Base-by-base conservation (phyloP, 1,140 invertebrate genomes). In the Drosophila elegans region DNA sequence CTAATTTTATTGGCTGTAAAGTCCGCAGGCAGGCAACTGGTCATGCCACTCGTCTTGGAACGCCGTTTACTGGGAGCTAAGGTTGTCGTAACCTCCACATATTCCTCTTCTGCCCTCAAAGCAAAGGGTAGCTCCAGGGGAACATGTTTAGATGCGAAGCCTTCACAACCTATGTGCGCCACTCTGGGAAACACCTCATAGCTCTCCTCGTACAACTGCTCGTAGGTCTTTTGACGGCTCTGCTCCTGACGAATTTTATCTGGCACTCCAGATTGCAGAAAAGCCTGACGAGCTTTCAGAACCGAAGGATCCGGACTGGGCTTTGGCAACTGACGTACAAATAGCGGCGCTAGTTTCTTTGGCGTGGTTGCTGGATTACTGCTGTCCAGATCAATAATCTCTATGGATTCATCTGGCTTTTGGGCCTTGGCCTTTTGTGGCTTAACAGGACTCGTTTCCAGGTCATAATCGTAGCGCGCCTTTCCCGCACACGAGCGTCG, bases 301-400 rank as follows among this genome's bases (percentile, higher is more conserved):
- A 91, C 85, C 44, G 77, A 91, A 21, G 92, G 92, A 93, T 94
- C 93, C 3, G 93, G 74, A 76, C 93, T 93, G 36, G 93, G 92
- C 92, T 95, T 95, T 10, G 93, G 78, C 13, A 92, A 4, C 39
- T 83, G 82, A 49, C 92, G 92, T 3, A 93, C 63, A 91, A 95
- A 95, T n/a, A 95, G 92, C n/a, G 95, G 94, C 7, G 95, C 95
- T 42, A 95, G 80, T 83, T 94, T 94, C 21, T 91, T 78, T 38
- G 88, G 78, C 39, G 88, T 90, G 7, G 27, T 1, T 16, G 63
- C 39, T 3, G 76, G 34, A 62, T 82, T 82, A 36, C 82, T 85
- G 27, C 41, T 76, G 67, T 91, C 91, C 39, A 91, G 59, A 29
- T 91, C 78, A 6, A 91, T 89, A 1, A 85, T 71, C 52, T 90